Base-by-base conservation (phyloP, 2,888 invertebrate species). In the Teleiodes luculella region DNA sequence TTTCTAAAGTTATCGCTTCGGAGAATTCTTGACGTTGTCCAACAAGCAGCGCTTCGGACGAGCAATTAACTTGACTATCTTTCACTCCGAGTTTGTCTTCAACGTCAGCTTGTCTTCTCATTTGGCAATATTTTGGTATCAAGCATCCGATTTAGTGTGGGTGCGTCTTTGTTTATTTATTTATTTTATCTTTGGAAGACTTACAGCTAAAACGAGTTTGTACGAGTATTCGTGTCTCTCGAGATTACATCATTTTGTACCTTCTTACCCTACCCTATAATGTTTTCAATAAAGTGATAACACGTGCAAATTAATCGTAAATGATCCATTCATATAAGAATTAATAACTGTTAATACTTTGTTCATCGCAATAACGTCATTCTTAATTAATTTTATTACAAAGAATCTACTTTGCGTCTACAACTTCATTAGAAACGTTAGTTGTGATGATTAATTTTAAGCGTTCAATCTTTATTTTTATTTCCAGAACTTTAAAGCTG, bases 291-390 rank as follows among this genome's bases (percentile, higher is more conserved):
- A 14, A 28, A 49, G 37, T 37, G 20, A 13, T 7, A n/a, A 43
- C 49, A 49, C 49, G 28, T 37, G 49, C 28, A 14, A 28, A 43
- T n/a, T 47, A 41, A 18, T 18, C 10, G 16, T 53, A 36, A 54
- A 50, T 54, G 8, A 24, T 2, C 30, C 41, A 54, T 54, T 54
- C 50, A 54, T 18, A 8, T 1, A n/a, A 43, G n/a, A 52, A 52
- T 13, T 16, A 28, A 39, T 57, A 54, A 57, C 55, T 56, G 56
- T 51, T n/a, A n/a, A 53, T 53, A 56, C 56, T 57, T 54, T 62
- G 60, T 62, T 56, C 52, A 56, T 54, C 24, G 50, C 57, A 43
- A 57, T 55, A 54, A 13, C 47, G 51, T 57, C 57, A 50, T 56
- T 43, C 31, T 52, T 49, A 49, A 53, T 50, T 20, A 55, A 57